Base-by-base conservation (phyloP, 2,797 vertebrate genomes). In the Prunella strophiata region DNA sequence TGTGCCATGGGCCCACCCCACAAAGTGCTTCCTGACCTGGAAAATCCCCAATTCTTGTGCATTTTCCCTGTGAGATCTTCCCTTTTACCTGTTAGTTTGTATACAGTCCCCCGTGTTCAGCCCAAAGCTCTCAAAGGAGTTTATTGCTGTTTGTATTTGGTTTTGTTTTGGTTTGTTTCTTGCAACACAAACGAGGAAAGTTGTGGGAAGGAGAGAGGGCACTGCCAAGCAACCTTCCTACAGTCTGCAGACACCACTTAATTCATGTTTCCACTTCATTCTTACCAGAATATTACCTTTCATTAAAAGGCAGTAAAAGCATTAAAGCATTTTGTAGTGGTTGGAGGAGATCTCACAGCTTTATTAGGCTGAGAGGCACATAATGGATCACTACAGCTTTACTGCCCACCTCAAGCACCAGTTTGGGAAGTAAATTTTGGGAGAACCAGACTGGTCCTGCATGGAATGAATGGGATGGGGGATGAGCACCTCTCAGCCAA, bases 391-490 rank as follows among this genome's bases (percentile, higher is more conserved):
- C 22, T 17, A 7, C 42, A 73, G 58, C 85, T 62, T 65, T 5
- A 5, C 26, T 3, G 1, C 2, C 32, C 48, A 2, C 10, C 40
- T 13, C 30, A 8, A 85, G 47, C 42, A 19, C 19, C 20, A 23
- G 12, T 16, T 21, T 52, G 85, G 75, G 13, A 52, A 45, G 40
- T 1, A 2, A 15, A 7, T 30, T 48, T 42, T 16, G 74, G 43
- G 36, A 36, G 42, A 48, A 15, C 13, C 42, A 32, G 57, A 1
- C 5, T 0, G 10, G 30, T 32, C n/a, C 88, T 43, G 2, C 1
- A 0, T 1, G n/a, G 40, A 42, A 30, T 2, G 5, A 7, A 7
- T 0, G 2, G 80, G 68, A 7, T 6, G 0, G 4, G 68, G 52
- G 57, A 58, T 22, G n/a, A 71, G 66, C 9, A 1, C 16, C 65